Base-by-base conservation (phyloP, 2,888 invertebrate species). In the Odontocerum albicorne region DNA sequence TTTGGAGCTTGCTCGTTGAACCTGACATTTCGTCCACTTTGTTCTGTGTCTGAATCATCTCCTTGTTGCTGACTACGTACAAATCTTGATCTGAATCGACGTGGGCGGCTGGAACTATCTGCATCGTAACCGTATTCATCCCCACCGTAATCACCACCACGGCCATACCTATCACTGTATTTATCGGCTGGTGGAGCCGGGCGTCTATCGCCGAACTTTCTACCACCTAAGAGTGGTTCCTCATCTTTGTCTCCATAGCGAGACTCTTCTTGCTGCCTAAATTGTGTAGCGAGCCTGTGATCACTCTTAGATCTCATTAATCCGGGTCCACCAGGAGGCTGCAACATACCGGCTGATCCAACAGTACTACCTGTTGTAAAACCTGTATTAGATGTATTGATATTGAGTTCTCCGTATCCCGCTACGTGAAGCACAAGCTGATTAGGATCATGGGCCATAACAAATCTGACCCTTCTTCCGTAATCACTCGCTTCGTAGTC, bases 401-500 rank as follows among this genome's bases (percentile, higher is more conserved):
- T 91, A 67, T 91, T 92, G 36, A 96, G 76, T 70, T 96, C 96
- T 40, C 96, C 96, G 66, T 87, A 95, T 56, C 90, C 88, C 43
- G 91, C 87, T 22, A 96, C 87, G 66, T 94, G 93, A 66, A 90
- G 80, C 1, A 93, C 91, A 64, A 94, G 76, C 71, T 92, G 90
- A 69, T 95, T 94, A 2, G 96, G 93, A 72, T 96, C 96, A 67
- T 92, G 92, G 20, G 91, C 89, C 80, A 92, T 88, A 47, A 90
- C 82, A 74, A 95, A 92, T 62, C 92, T 83, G 62, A 93, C 87
- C 65, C 91, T 85, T 60, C 94, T 83, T 60, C 85, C 88, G 68
- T 92, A 94, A 72, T 95, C 94, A 47, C 88, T 87, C 60, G 90
- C 91, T 74, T 96, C 96, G 66, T 94, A 92, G 72, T 96, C 95